Base-by-base conservation (phyloP, 2,797 vertebrate genomes). In the Microhierax caerulescens region DNA sequence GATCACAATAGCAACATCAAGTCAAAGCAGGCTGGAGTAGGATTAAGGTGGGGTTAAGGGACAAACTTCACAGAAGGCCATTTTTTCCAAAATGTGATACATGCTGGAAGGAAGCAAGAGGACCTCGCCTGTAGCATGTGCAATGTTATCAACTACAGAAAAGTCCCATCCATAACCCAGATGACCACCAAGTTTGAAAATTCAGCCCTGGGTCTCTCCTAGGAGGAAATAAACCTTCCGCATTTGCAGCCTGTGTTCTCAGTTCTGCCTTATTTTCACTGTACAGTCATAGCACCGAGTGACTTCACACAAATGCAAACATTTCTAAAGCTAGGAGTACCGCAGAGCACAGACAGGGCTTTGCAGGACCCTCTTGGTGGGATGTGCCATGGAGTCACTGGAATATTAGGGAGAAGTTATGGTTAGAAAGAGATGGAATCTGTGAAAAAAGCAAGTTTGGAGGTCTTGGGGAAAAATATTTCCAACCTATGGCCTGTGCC, bases 1-100 rank as follows among this genome's bases (percentile, higher is more conserved):
- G 2, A 2, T 65, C 53, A 28, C n/a, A 37, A n/a, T 37, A 28
- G 6, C 0, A 0, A 15, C 3, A 2, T 16, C 5, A 2, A 30
- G 36, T 39, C 51, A 72, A 72, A 65, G 28, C 24, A 64, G 53
- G 24, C 27, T 83, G 37, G 57, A 74, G 15, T 23, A 45, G 27
- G 16, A 57, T 54, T 78, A 61, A 54, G 14, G 47, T 63, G 24
- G 37, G 37, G 65, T 82, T 72, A 83, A 90, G 51, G 45, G 27
- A 39, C 39, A 86, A 92, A 85, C 10, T 80, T 81, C 37, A 84
- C 36, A 20, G 41, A 85, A 83, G 16, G 8, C 11, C 23, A 0
- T 39, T 54, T 75, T 64, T 74, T 24, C 5, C 28, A 47, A 67
- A 78, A 54, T 41, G 5, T 59, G 5, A 39, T 74, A 4, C 30